Conservation (phyloP, 2,113 vertebrate genomes). For the Murina feae region DNA sequence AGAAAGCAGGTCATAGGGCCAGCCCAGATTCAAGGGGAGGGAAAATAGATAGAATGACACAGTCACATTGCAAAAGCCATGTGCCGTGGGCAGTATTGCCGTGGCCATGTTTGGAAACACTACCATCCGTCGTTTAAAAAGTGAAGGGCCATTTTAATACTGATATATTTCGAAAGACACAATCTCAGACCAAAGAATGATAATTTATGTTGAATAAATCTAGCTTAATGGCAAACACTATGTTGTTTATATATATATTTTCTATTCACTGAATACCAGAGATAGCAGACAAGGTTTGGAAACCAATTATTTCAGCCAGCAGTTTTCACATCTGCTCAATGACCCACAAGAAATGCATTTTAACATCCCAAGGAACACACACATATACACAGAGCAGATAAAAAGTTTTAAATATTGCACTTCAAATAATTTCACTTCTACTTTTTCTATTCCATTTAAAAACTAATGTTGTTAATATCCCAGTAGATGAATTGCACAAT, state of each 20-base stretch:
- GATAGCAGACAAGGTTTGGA: neutral
- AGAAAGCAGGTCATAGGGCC: neutral
- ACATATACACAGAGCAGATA: neutral
- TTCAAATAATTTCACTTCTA: neutral
- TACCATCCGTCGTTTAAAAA: neutral
- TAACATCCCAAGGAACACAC: neutral
- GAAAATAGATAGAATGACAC: neutral
- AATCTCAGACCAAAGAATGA: neutral
- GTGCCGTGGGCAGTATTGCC: neutral
- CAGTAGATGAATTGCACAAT: neutral
- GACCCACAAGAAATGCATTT: neutral
- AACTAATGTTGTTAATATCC: neutral
- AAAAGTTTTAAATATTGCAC: neutral
- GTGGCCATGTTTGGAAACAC: neutral
- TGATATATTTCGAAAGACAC: neutral
- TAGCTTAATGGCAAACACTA: neutral
- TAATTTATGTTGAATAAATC: neutral
- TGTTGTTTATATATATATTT: neutral
- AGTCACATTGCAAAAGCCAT: neutral
- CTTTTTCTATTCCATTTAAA: conserved; percentile 26
- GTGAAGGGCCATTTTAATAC: neutral
- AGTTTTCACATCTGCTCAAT: neutral
- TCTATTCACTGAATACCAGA: neutral
- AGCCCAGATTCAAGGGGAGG: neutral
- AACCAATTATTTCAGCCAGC: neutral